phyloP scores from a whole-genome alignment of 2,797 vertebrate genomes.

The Poeciliopsis paucimaculata region DNA sequence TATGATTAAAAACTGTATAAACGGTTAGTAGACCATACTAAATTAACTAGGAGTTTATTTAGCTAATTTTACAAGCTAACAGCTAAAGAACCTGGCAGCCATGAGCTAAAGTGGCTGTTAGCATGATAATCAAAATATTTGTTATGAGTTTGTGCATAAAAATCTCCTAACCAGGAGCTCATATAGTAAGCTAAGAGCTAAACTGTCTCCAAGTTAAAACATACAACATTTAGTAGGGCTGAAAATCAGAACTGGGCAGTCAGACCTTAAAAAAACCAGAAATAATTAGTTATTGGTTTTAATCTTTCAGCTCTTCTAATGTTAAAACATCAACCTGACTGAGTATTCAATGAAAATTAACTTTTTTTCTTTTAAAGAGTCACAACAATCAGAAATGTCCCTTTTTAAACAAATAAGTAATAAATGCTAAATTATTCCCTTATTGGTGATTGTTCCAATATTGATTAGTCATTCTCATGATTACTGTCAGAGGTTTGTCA shows the following conservation, averaged over 20 bases:
- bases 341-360: not conserved
- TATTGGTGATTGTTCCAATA: not conserved
- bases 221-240: not conserved
- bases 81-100: not conserved
- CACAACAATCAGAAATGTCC: not conserved
- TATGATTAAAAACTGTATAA: not conserved
- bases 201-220: not conserved
- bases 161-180: not conserved
- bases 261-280: not conserved
- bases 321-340: not conserved
- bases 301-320: not conserved
- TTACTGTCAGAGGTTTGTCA: constrained; percentile 4
- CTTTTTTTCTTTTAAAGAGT: not conserved
- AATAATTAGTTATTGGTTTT: not conserved
- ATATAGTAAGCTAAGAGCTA: not conserved
- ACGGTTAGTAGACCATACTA: not conserved
- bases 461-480: not conserved
- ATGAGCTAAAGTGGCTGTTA: not conserved
- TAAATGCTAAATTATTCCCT: not conserved
- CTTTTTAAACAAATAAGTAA: not conserved
- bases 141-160: not conserved
- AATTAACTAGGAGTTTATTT: not conserved
- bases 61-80: not conserved
- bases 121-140: not conserved
- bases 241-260: not conserved